Base-by-base conservation (phyloP, 2,797 vertebrate species). In the Coregonus suidteri region DNA sequence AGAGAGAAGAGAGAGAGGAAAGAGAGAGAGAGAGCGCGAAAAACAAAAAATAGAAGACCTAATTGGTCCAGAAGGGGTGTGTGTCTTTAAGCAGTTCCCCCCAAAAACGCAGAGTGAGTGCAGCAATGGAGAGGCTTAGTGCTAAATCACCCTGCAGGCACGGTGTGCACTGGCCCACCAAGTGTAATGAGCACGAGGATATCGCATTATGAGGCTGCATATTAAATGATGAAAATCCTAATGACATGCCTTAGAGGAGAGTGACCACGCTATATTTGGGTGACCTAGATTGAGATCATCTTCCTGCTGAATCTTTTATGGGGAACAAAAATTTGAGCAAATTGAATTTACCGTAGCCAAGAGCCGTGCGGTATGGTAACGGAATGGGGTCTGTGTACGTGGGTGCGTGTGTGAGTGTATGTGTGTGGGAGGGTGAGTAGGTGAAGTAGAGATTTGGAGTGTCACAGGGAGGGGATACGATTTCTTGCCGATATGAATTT, bases 171-270 rank as follows among this genome's bases (percentile, higher is more conserved):
- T 37, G 75, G 73, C 74, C 77, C 66, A 54, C 70, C 31, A 73
- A 71, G 79, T 15, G 62, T 81, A 86, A 87, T 86, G 81, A 84
- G 81, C 71, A 64, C 9, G 73, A 74, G 82, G 25, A 25, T 25
- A 25, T 25, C 25, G 25, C 25, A 25, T 25, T 25, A 25, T 25
- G 25, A 84, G 83, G 76, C 75, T 81, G 83, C 82, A 81, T 87
- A 85, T 87, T 86, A 85, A 87, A 81, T 88, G 86, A 86, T 87
- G 79, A 85, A 85, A 88, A 86, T 82, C 81, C 81, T 87, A 87
- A 88, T 89, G 84, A 86, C 79, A 74, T 82, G 75, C 75, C 79
- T 84, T 70, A 15, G 77, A 84, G 81, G 80, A 74, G 76, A 65
- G 73, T 76, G 79, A 76, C 25, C 59, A 80, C 75, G 62, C 79